These are phyloP conservation scores for Momotus momota DNA, from an alignment of 2,797 vertebrate species.

Conservation along the genomic window DNA sequence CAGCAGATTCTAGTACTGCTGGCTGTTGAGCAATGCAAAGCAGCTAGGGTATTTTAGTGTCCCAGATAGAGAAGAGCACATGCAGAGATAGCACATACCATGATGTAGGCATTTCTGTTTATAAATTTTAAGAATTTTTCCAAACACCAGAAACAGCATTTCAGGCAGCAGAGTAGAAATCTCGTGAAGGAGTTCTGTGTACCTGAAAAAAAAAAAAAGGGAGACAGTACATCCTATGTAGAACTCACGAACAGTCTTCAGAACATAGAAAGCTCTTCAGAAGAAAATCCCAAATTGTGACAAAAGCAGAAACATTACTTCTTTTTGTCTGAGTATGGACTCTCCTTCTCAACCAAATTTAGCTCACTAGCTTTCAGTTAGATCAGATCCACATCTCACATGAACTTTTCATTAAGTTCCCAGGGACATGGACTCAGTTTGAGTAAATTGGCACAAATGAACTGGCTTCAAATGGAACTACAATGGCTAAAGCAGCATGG, in stretches of 20 bases:
- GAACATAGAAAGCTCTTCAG: not conserved
- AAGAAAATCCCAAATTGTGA: not conserved
- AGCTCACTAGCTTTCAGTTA: not conserved
- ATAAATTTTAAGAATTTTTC: conserved; percentile 94
- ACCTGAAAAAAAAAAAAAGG: conserved; percentile 78
- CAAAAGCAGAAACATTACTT: not conserved
- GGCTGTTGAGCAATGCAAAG: not conserved
- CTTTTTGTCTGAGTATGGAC: not conserved
- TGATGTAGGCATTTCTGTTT: conserved; percentile 97
- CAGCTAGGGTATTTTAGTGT: not conserved
- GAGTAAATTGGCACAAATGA: not conserved
- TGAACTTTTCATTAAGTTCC: not conserved
- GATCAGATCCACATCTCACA: not conserved
- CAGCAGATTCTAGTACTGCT: not conserved
- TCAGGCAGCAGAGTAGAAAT: conserved; percentile 91
- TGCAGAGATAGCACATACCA: conserved; percentile 83
- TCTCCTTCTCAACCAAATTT: not conserved
- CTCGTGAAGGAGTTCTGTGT: conserved; percentile 84
- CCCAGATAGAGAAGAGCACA: not conserved
- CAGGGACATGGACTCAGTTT: not conserved
- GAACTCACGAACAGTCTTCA: not conserved
- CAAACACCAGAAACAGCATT: conserved; percentile 97
- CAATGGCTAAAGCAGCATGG: not conserved
- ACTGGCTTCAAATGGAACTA: not conserved
- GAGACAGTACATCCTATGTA: not conserved